Percentiles rank a stretch among this genome's conserved stretches.
Conservation (phyloP, 1,140 invertebrate genomes). For the Drosophila nebulosa region DNA sequence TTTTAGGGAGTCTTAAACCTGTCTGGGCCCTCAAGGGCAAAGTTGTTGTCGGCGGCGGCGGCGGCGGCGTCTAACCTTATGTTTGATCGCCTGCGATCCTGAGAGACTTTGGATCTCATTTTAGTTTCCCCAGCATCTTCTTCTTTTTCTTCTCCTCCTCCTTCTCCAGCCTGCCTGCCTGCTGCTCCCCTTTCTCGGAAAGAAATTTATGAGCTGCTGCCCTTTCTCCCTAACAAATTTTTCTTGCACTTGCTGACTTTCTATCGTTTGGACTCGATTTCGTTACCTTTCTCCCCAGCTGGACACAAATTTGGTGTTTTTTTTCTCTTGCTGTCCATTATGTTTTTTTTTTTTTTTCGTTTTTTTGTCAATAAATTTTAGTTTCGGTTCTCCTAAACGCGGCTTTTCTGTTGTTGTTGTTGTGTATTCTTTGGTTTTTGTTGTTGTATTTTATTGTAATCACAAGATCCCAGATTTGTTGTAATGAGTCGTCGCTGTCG, state of each 20-base stretch:
- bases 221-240: constrained; percentile 37
- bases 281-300: constrained; percentile 63
- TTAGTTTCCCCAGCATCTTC: no score
- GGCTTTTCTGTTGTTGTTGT: constrained; percentile 25
- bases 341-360: constrained; percentile 22
- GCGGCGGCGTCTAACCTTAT: constrained; percentile 69
- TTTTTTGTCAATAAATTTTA: constrained; percentile 73
- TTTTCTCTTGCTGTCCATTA: constrained; percentile 18
- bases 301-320: constrained; percentile 59
- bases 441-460: constrained; percentile 54
- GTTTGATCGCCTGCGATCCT: constrained; percentile 58
- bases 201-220: constrained; percentile 62
- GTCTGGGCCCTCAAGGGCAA: constrained; percentile 57
- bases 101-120: not conserved
- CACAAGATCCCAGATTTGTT: constrained; percentile 53
- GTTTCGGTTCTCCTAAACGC: constrained; percentile 28
- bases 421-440: constrained; percentile 20
- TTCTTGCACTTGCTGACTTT: constrained; percentile 44
- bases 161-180: constrained; percentile 1
- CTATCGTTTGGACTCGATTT: constrained; percentile 21
- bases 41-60: constrained; percentile 39
- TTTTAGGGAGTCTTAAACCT: constrained; percentile 20
- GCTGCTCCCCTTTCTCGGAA: constrained; percentile 3
- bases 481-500: constrained; percentile 49
- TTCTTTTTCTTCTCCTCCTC: not conserved